These are phyloP conservation scores for Takifugu rubripes DNA, from an alignment of 2,797 vertebrate species.

Conservation along the genomic window DNA sequence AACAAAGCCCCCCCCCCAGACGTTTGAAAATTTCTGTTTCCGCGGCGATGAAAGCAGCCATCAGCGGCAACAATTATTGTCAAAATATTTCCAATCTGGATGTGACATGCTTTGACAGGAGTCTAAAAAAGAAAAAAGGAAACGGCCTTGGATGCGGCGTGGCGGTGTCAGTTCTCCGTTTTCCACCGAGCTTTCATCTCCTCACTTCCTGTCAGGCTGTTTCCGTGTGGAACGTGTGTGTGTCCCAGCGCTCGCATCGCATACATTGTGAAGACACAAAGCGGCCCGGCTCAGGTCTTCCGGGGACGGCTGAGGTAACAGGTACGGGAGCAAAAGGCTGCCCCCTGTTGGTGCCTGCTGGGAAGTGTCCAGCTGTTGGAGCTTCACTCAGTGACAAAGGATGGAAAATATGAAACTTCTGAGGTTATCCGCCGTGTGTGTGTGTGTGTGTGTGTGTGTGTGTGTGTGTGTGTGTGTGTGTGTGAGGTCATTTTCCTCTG, in stretches of 20 bases:
- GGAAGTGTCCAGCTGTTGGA: slow-evolving; percentile 23
- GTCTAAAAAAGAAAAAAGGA: slow-evolving; percentile 8
- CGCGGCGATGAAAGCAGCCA: slow-evolving; percentile 27
- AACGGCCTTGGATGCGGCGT: not conserved
- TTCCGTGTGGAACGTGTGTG: too few relatives aligned
- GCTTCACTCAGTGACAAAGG: slow-evolving; percentile 16
- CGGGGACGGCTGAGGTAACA: too few relatives aligned
- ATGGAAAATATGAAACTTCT: slow-evolving; percentile 15
- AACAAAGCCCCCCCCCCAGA: not conserved
- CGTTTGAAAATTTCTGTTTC: not conserved
- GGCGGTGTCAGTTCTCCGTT: not conserved
- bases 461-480: not conserved
- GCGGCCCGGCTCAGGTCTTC: slow-evolving; percentile 10
- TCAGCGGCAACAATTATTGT: slow-evolving; percentile 51
- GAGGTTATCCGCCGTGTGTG: not conserved
- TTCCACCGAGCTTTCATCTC: not conserved
- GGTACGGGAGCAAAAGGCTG: slow-evolving; percentile 58
- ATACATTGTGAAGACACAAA: slow-evolving; percentile 6
- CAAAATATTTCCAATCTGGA: slow-evolving; percentile 57
- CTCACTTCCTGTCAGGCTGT: not conserved
- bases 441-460: not conserved
- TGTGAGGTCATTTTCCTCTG: not conserved
- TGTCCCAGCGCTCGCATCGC: not conserved
- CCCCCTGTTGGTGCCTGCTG: slow-evolving; percentile 66
- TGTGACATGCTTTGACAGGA: slow-evolving; percentile 46